Conservation (phyloP, 2,797 vertebrate species). For the Amblyopsis hoosieri region DNA sequence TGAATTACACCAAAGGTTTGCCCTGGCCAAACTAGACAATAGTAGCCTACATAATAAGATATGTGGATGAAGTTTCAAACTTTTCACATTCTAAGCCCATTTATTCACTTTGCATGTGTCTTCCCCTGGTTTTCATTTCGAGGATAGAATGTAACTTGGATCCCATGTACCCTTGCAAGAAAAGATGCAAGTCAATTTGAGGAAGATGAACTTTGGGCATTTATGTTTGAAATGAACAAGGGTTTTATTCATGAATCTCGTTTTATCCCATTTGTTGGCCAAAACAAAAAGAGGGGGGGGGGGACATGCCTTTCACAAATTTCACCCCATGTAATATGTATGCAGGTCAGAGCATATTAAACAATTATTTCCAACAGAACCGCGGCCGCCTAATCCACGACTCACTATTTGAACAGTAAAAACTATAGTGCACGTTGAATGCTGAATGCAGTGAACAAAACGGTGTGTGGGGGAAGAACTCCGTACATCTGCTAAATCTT, state of each 20-base stretch:
- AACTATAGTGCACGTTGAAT: no score
- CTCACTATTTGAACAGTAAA: no score
- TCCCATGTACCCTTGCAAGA: slow-evolving; percentile 28
- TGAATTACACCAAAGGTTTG: not conserved
- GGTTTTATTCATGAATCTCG: slow-evolving; percentile 44
- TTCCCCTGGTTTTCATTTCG: not conserved
- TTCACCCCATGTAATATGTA: no score
- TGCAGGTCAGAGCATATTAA: no score
- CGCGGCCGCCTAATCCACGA: no score
- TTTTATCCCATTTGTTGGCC: slow-evolving; percentile 34
- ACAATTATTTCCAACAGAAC: no score
- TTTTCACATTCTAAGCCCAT: not conserved
- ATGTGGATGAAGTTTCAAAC: no score
- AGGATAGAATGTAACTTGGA: slow-evolving; percentile 14
- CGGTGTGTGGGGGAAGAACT: not conserved
- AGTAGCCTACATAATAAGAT: no score
- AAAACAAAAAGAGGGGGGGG: slow-evolving; percentile 10
- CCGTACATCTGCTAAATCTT: not conserved
- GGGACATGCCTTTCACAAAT: slow-evolving; percentile 3
- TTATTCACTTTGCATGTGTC: not conserved
- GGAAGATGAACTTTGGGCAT: slow-evolving; percentile 26
- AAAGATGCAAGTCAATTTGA: slow-evolving; percentile 25
- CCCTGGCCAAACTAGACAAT: no score
- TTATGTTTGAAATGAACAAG: slow-evolving; percentile 40
- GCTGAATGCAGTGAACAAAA: no score